phyloP scores from a whole-genome alignment of 2,797 vertebrate genomes.

The Chaetophractus vellerosus region DNA sequence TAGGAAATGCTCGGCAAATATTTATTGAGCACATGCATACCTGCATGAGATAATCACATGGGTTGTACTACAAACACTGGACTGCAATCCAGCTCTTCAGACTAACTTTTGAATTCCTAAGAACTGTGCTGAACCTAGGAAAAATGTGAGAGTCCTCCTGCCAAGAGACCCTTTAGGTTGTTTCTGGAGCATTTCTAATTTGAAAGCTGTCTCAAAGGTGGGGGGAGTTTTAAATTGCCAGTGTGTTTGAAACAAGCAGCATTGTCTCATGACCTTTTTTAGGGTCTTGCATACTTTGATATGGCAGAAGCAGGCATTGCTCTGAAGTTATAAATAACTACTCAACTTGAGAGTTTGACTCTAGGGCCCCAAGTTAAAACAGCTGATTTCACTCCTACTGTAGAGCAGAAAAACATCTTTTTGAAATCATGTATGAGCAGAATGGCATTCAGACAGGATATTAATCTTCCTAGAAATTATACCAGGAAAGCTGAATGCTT shows the following conservation, averaged over 20 bases:
- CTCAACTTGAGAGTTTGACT: constrained; percentile 75
- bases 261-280: constrained; percentile 60
- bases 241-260: constrained; percentile 24
- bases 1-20: constrained; percentile 60
- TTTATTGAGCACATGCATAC: constrained; percentile 49
- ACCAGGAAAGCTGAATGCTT: constrained; percentile 19
- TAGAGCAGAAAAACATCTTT: constrained; percentile 53
- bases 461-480: constrained; percentile 69
- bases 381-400: constrained; percentile 77
- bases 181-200: constrained; percentile 51
- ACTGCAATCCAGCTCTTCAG: background rate
- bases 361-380: constrained; percentile 63
- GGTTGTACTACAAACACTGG: background rate
- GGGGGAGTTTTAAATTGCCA: background rate
- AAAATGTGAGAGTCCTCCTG: constrained; percentile 56
- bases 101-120: constrained; percentile 54
- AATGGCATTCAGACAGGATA: constrained; percentile 31
- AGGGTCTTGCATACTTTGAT: constrained; percentile 70
- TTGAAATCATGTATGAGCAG: constrained; percentile 37
- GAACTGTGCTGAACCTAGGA: background rate
- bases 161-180: background rate
- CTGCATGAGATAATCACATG: constrained; percentile 17
- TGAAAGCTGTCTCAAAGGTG: background rate
- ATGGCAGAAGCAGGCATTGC: constrained; percentile 59
- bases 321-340: constrained; percentile 83